Percentiles rank a stretch among this genome's conserved stretches.
These are phyloP conservation scores for Anarrhichthys ocellatus DNA, from an alignment of 2,113 vertebrate genomes.

Conservation along the genomic window DNA sequence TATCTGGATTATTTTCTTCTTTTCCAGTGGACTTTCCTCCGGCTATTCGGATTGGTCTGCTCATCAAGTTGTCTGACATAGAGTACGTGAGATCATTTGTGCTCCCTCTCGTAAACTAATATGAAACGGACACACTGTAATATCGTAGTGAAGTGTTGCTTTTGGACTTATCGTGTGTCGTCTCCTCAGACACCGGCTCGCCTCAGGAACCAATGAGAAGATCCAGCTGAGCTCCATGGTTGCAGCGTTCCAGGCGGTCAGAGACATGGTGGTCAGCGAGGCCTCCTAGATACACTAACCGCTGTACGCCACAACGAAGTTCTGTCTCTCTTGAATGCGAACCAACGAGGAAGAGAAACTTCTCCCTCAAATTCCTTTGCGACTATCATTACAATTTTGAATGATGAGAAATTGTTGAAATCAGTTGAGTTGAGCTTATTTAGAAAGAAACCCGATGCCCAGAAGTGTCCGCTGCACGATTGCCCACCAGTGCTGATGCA, in stretches of 20 bases:
- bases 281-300: constrained; percentile 69
- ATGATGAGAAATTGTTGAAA: not conserved
- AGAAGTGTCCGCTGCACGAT: not conserved
- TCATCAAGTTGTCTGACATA: constrained; percentile 94
- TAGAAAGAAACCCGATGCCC: constrained; percentile 2
- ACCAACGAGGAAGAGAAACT: not conserved
- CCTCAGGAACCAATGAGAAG: constrained; percentile 94
- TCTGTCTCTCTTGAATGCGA: not conserved
- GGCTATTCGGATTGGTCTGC: constrained; percentile 88
- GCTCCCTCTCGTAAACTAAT: not conserved
- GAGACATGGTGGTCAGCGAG: constrained; percentile 92
- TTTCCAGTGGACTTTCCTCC: constrained; percentile 93
- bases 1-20: not conserved
- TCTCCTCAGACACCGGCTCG: constrained; percentile 88
- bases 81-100: constrained; percentile 86
- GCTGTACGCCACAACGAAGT: not conserved
- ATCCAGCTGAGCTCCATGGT: constrained; percentile 97
- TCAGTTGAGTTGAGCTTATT: constrained; percentile 11
- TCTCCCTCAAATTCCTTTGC: too few relatives aligned
- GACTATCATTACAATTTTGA: not conserved
- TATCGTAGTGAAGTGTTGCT: not conserved
- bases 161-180: not conserved
- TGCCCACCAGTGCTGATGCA: constrained; percentile 9
- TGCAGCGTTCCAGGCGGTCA: constrained; percentile 93
- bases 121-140: too few relatives aligned